phyloP scores from a whole-genome alignment of 2,113 vertebrate species.

The Pseudopodoces humilis region DNA sequence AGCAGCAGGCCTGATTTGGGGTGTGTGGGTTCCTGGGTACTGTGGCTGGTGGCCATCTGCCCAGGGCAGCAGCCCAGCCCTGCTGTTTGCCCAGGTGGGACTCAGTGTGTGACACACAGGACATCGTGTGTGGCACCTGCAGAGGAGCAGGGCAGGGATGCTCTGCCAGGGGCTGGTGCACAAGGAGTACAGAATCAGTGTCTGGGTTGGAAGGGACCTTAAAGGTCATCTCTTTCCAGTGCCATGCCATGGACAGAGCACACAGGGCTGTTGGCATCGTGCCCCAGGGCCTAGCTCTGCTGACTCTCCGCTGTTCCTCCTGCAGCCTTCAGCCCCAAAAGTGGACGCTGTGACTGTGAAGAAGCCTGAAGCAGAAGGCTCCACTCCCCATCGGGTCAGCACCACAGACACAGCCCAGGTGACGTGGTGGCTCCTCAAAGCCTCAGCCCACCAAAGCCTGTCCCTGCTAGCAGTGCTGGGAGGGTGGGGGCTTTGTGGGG shows the following conservation, averaged over 20 bases:
- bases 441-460: neutral
- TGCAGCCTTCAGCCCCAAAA: constrained; percentile 52
- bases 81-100: neutral
- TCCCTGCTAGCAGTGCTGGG: neutral
- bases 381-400: constrained; percentile 26
- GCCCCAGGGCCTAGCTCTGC: neutral
- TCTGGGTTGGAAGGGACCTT: neutral
- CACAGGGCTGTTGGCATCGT: neutral
- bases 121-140: accelerated
- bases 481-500: neutral
- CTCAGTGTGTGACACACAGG: neutral
- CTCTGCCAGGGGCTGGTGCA: neutral
- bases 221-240: neutral
- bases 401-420: constrained; percentile 58
- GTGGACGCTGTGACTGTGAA: constrained; percentile 48
- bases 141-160: neutral
- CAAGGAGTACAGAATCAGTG: neutral
- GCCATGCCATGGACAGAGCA: neutral
- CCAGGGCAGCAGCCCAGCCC: neutral
- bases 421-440: neutral
- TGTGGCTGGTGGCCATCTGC: neutral
- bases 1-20: neutral
- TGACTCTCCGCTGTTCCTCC: neutral
- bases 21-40: neutral
- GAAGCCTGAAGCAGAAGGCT: constrained; percentile 67